Percentiles rank a stretch among this genome's conserved stretches.
Conservation (phyloP, 2,797 vertebrate species). For the Acipenser oxyrinchus region DNA sequence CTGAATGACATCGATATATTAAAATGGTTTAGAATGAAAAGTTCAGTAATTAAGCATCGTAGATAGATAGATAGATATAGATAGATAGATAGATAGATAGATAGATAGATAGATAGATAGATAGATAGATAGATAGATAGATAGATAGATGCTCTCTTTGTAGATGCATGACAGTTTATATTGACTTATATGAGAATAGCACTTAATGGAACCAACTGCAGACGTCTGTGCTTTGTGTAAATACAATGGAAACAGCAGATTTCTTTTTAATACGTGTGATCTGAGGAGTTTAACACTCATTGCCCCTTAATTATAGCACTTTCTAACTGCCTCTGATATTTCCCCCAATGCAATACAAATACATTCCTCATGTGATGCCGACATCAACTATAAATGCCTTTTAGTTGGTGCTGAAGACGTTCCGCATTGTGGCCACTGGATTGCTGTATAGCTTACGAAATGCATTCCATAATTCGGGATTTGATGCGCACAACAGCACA, state of each 20-base stretch:
- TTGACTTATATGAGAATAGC: background rate
- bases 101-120: no score
- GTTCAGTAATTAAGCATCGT: no score
- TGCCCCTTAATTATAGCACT: slow-evolving; percentile 14
- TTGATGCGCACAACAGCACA: background rate
- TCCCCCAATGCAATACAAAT: slow-evolving; percentile 15
- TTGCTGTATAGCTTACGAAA: background rate
- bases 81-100: no score
- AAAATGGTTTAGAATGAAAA: no score
- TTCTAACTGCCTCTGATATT: slow-evolving; percentile 9
- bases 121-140: no score
- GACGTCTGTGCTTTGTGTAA: background rate
- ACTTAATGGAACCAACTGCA: background rate
- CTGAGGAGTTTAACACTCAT: slow-evolving; percentile 5
- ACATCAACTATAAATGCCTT: slow-evolving; percentile 2
- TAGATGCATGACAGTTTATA: no score
- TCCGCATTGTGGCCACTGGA: background rate
- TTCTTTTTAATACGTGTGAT: slow-evolving; percentile 8
- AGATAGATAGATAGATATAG: no score
- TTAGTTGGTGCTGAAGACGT: background rate
- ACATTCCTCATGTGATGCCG: slow-evolving; percentile 11
- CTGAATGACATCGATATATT: no score
- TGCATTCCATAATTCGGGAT: background rate
- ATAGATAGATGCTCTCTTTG: background rate
- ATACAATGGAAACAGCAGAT: background rate